Base-by-base conservation (phyloP, 2,797 vertebrate genomes). In the Micropoecilia bifurca region DNA sequence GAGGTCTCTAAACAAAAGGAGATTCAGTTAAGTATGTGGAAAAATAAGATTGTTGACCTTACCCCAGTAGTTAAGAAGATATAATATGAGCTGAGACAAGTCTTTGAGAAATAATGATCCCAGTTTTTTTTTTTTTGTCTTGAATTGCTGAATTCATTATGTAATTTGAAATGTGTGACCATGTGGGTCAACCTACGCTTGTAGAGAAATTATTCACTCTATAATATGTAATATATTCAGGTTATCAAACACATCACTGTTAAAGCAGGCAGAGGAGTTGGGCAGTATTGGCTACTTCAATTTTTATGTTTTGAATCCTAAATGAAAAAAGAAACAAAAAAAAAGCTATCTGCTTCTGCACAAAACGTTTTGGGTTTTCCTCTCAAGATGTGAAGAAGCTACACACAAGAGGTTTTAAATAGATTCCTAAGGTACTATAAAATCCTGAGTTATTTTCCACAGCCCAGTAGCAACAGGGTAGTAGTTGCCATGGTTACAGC, bases 401-500 rank as follows among this genome's bases (percentile, higher is more conserved):
- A 78, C 80, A 28, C 22, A 73, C 48, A 47, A 36, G 18, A 69
- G 16, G 61, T 59, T 91, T 89, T 81, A 84, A 90, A 88, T 87
- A 89, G 86, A 80, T 84, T 83, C 66, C 79, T 53, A 7, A 61
- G 68, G 79, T 85, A 72, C 71, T 83, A 79, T 77, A 69, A 80
- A 88, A 79, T 46, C 76, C 47, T 71, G 73, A 78, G 72, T 80
- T 82, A 81, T 85, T 86, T 84, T 68, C 84, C 79, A 68, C 72
- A 85, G 77, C 79, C 66, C 61, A 71, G 80, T 20, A 41, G 48
- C 80, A 83, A 73, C 80, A 75, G 82, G 75, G 45, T 75, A 61
- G 41, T 73, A 25, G 91, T 92, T 93, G 81, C 90, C 80, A 90
- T 92, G 88, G 91, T 85, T 88, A 90, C 90, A 79, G 72, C 75